Evolutionary conservation across 2,797 vertebrate genomes (phyloP).

Genomic region (Gorsachius magnificus): DNA sequence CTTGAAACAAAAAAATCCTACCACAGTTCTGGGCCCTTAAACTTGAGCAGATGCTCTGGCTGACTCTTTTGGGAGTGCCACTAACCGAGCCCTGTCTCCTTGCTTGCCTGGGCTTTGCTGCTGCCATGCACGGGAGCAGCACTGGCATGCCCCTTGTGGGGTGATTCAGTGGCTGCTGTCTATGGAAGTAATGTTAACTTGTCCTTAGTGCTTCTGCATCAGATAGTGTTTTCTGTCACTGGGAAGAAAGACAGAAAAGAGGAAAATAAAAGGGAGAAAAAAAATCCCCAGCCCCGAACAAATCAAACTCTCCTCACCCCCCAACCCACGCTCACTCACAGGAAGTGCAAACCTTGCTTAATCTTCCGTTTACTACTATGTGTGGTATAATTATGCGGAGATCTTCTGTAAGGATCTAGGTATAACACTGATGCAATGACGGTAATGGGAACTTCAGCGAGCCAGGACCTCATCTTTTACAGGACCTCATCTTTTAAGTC

Average conservation of each 20-base stretch:
- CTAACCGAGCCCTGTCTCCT: rapidly evolving
- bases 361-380: background rate
- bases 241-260: background rate
- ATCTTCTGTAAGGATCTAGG: background rate
- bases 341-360: background rate
- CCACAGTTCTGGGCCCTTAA: background rate
- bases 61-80: background rate
- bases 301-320: background rate
- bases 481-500: background rate
- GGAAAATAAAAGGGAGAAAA: rapidly evolving
- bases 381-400: background rate
- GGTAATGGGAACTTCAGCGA: background rate
- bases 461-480: background rate
- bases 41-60: rapidly evolving
- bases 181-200: rapidly evolving
- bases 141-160: rapidly evolving
- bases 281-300: too few species aligned
- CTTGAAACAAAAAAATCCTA: background rate
- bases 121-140: rapidly evolving
- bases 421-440: background rate
- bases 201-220: background rate
- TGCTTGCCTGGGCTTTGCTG: background rate
- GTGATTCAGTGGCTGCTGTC: background rate
- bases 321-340: rapidly evolving
- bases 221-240: background rate